Evolutionary conservation across 2,888 invertebrate species (phyloP), one percentile per base, ranked within the genome.

Genomic region (Sthenelais limicola): DNA sequence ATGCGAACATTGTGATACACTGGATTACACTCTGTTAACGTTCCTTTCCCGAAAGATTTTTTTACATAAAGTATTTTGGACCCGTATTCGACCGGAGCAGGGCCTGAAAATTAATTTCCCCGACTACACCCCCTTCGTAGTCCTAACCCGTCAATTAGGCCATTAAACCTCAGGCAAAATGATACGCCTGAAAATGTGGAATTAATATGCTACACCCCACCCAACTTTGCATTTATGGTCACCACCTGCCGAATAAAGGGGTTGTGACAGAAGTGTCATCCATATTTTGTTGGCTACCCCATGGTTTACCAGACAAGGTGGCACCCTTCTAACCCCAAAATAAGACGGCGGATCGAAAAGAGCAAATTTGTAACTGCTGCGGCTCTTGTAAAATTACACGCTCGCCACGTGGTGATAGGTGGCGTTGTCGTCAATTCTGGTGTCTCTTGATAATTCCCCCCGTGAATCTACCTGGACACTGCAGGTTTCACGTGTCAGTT

Each of bases 121-220:
- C 24, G 7, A 24, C 62, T 43, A 21, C 62, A 38, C 62, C 62
- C 38, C 21, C 62, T 15, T 43, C 24, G 38, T 15, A 28, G n/a
- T 12, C 2, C 38, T 2, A 28, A 62, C 62, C 62, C 38, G 62
- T 18, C 62, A 62, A 62, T 62, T 62, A 38, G 43, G 38, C 24
- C 62, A 62, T 62, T 62, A 62, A 62, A 62, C 62, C 62, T 4
- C 21, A 26, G 35, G 62, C 62, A 62, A 62, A 62, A 38, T 62
- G 62, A 62, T 62, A 62, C 62, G 38, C 38, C 62, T 38, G 62
- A 62, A 62, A 62, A 62, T 62, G 62, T 62, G 62, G 62, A 62
- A 62, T 62, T 62, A 62, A 62, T 62, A 62, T 62, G 62, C 62
- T 62, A 26, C 62, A 38, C 38, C 62, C 62, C 38, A 26, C 38